phyloP scores from a whole-genome alignment of 2,113 vertebrate species.

The Brachypteracias leptosomus region DNA sequence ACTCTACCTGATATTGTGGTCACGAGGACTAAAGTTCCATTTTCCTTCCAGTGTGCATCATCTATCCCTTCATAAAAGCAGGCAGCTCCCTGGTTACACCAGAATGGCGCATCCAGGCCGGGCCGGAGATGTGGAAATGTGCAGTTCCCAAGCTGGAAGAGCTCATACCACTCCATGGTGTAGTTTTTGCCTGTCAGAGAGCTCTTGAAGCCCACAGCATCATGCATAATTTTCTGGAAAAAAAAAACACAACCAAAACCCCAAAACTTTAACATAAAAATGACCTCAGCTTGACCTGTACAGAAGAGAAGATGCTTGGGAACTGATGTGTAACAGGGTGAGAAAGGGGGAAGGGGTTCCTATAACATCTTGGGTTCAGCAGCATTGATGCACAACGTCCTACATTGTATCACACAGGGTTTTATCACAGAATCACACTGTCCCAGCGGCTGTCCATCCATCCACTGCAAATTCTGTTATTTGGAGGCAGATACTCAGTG shows the following conservation, averaged over 20 bases:
- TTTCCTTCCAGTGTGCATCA: conserved; percentile 92
- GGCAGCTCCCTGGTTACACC: conserved; percentile 99
- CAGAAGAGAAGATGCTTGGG: not conserved
- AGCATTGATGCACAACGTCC: not conserved
- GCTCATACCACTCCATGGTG: conserved; percentile 98
- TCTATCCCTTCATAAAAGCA: conserved; percentile 95
- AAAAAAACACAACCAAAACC: not conserved
- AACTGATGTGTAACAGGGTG: not conserved
- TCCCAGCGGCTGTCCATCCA: not conserved
- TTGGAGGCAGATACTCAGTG: not conserved
- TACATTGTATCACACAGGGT: not conserved
- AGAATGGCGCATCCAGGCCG: conserved; percentile 81
- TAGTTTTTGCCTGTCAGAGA: conserved; percentile 82
- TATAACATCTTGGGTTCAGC: not conserved
- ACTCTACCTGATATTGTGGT: conserved; percentile 86
- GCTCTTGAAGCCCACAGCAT: conserved; percentile 92
- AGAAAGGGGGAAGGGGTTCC: not conserved
- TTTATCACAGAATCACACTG: not conserved
- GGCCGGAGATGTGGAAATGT: conserved; percentile 93
- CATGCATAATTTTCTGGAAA: conserved; percentile 94
- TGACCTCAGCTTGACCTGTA: not conserved
- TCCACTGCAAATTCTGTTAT: not conserved
- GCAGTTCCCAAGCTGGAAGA: conserved; percentile 97
- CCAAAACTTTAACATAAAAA: not conserved
- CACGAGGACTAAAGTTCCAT: conserved; percentile 89